Evolutionary conservation across 2,888 invertebrate genomes (phyloP).

Genomic region (Cosmia trapezina): DNA sequence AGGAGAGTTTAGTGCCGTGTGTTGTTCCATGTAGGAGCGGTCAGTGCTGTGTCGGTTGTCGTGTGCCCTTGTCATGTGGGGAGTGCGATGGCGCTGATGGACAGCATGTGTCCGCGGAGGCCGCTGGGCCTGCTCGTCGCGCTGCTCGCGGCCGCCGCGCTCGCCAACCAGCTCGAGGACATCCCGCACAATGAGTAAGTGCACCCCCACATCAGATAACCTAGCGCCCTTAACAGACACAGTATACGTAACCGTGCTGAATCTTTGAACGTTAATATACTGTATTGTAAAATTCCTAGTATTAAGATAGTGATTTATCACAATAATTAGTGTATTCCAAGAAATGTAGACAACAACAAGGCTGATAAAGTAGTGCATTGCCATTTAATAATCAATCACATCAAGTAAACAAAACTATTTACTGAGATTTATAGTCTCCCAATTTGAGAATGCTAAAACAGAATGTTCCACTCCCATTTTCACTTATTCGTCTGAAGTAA

Average conservation of each 20-base stretch:
- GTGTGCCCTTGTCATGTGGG: constrained; percentile 84
- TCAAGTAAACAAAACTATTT: constrained; percentile 44
- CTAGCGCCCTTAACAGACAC: constrained; percentile 2
- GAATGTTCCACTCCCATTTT: not conserved
- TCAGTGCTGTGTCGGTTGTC: constrained; percentile 77
- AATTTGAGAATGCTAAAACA: not conserved
- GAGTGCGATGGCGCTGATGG: constrained; percentile 82
- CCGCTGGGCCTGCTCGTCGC: constrained; percentile 81
- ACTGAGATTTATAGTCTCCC: not conserved
- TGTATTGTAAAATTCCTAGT: constrained; percentile 8
- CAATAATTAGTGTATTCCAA: constrained; percentile 11
- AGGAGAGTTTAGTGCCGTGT: constrained; percentile 79
- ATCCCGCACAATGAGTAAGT: constrained; percentile 97
- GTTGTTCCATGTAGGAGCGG: constrained; percentile 77
- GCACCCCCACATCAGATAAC: constrained; percentile 9
- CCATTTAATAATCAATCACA: not conserved
- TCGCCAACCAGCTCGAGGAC: constrained; percentile 96
- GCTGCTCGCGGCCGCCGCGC: constrained; percentile 79
- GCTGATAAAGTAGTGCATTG: constrained; percentile 4
- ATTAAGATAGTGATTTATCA: constrained; percentile 20
- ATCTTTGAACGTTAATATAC: not conserved
- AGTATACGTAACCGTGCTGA: constrained; percentile 12
- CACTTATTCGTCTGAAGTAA: not conserved
- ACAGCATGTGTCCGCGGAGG: constrained; percentile 80
- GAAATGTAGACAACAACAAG: constrained; percentile 27